These are phyloP conservation scores for Odocoileus hemionus DNA, from an alignment of 2,113 vertebrate genomes.

Conservation along the genomic window DNA sequence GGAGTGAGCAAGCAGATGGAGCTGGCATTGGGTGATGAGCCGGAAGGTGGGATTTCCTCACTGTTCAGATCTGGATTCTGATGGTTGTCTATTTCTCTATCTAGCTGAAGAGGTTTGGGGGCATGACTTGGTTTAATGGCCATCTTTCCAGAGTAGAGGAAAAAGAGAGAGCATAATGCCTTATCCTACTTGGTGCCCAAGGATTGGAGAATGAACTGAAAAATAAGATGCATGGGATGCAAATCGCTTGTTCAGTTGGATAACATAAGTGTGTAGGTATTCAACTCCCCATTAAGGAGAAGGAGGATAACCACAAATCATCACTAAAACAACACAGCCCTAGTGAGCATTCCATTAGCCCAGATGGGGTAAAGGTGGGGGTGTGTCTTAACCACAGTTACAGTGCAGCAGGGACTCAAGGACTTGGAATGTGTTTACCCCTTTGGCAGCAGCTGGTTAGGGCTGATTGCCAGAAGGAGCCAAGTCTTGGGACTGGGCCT, in stretches of 20 bases:
- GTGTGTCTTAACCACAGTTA: neutral
- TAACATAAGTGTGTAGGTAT: neutral
- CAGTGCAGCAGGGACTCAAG: neutral
- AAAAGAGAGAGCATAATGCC: neutral
- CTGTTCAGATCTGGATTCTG: neutral
- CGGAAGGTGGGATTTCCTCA: neutral
- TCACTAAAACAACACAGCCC: neutral
- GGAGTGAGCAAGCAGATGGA: neutral
- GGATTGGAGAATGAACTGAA: neutral
- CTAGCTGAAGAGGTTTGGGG: neutral
- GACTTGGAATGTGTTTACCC: constrained; percentile 21
- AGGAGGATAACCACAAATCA: neutral
- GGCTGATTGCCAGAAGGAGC: neutral
- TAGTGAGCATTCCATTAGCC: neutral
- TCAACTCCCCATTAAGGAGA: neutral
- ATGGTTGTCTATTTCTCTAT: neutral
- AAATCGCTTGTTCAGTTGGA: neutral
- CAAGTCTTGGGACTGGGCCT: neutral
- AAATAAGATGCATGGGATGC: neutral
- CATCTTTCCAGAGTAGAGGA: neutral
- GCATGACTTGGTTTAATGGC: neutral
- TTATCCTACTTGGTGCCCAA: neutral
- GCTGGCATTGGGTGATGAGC: neutral
- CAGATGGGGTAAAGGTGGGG: neutral
- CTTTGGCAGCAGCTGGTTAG: neutral